phyloP scores from a whole-genome alignment of 2,888 invertebrate species.

The Heptascelio sp. region DNA sequence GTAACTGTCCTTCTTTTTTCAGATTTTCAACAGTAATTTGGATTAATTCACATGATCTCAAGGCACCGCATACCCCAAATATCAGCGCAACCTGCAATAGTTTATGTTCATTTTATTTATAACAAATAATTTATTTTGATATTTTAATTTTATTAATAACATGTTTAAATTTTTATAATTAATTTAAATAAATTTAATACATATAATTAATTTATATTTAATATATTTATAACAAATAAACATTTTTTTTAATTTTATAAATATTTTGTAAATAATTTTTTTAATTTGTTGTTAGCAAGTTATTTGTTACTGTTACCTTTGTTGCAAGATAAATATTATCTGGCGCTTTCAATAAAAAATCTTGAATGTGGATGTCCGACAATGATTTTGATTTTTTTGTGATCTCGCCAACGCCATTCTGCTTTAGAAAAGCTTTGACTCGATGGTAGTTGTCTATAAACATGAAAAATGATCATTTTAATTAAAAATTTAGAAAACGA shows the following conservation, averaged over 20 bases:
- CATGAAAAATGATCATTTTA: not conserved
- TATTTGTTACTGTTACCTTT: slow-evolving; percentile 56
- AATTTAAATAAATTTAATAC: no score
- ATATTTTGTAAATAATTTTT: slow-evolving; percentile 6
- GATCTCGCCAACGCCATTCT: slow-evolving; percentile 22
- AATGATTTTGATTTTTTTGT: slow-evolving; percentile 50
- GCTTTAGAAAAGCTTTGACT: slow-evolving; percentile 31
- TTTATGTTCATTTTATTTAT: slow-evolving; percentile 15
- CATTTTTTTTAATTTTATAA: not conserved
- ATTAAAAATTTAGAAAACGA: slow-evolving; percentile 5
- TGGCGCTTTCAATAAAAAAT: slow-evolving; percentile 61
- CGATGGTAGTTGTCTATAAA: slow-evolving; percentile 26
- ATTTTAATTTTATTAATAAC: not conserved
- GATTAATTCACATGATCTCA: slow-evolving; percentile 40
- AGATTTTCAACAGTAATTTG: slow-evolving; percentile 34
- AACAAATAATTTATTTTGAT: not conserved
- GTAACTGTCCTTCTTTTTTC: slow-evolving; percentile 17
- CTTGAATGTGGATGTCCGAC: slow-evolving; percentile 29
- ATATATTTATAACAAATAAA: not conserved
- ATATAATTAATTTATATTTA: not conserved
- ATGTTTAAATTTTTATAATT: slow-evolving; percentile 1
- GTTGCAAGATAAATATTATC: slow-evolving; percentile 68
- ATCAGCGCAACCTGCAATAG: slow-evolving; percentile 46
- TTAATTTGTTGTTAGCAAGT: no score
- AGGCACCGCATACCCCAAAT: slow-evolving; percentile 48